Evolutionary conservation across 2,797 vertebrate genomes (phyloP), one percentile per base, ranked within the genome.

Genomic region (Falco cherrug): DNA sequence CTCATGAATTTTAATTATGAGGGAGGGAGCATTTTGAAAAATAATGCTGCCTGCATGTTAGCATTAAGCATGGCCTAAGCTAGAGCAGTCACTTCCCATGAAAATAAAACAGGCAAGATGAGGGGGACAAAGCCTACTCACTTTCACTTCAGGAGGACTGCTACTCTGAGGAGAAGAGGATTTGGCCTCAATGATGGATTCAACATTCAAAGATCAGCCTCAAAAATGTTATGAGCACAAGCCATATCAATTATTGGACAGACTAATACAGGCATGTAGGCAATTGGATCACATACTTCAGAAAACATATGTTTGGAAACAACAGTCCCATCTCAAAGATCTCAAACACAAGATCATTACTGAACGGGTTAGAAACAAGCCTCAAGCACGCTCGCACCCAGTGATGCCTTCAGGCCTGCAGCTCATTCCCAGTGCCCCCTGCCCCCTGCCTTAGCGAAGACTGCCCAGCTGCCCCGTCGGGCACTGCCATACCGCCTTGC

Each of bases 1-100:
- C 89, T 89, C 95, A 95, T 94, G 91, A 64, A 94, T 94, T 97
- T 98, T 96, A 97, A 98, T 97, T 82, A 95, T 87, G 74, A 92
- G 83, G 96, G 96, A 97, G 90, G 84, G 96, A 96, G 82, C 41
- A 67, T 85, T 94, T 90, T 84, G 92, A 71, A 96, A 96, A 97
- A 95, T 91, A 97, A 96, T 80, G 77, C 87, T 0, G 87, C 73
- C 91, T 87, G 83, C 82, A 22, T 65, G 70, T 65, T 87, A 64
- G 76, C n/a, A 79, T 76, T 76, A 87, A 56, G 47, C 54, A 73
- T 29, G 61, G 92, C 93, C 92, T 85, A 87, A 71, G 79, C 43
- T 43, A 84, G 19, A 75, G 61, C 48, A 84, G 41, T 61, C 37
- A 15, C 61, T 85, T 96, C 69, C 95, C 41, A 74, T 48, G 80